Conservation (phyloP, 2,797 vertebrate species). For the Lerista edwardsae region DNA sequence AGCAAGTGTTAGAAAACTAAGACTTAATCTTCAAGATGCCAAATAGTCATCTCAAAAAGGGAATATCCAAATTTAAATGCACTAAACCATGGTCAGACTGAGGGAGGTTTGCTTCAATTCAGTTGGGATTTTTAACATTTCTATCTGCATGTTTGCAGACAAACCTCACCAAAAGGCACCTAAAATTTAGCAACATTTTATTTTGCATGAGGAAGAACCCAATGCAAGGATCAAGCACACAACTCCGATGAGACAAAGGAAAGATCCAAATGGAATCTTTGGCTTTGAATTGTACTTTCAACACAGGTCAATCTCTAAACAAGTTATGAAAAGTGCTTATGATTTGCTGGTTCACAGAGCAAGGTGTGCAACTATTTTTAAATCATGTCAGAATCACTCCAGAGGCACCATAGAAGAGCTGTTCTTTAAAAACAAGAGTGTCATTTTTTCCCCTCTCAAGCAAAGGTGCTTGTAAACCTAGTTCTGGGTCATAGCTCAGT, state of each 20-base stretch:
- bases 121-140: neutral
- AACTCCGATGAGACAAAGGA: neutral
- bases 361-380: neutral
- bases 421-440: neutral
- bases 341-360: neutral
- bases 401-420: neutral
- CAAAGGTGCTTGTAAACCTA: neutral
- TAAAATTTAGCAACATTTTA: neutral
- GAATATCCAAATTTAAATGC: slow-evolving; percentile 2
- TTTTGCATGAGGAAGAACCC: neutral
- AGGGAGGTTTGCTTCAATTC: neutral
- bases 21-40: neutral
- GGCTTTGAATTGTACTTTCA: neutral
- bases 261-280: neutral
- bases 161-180: neutral
- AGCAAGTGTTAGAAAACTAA: neutral
- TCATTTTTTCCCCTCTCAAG: no score
- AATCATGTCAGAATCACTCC: neutral
- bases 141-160: neutral
- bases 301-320: neutral
- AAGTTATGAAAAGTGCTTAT: neutral
- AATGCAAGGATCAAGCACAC: neutral
- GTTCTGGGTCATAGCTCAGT: neutral
- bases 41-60: slow-evolving; percentile 4
- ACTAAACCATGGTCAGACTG: neutral